Base-by-base conservation (phyloP, 2,113 vertebrate genomes). In the Erythrocebus patas region DNA sequence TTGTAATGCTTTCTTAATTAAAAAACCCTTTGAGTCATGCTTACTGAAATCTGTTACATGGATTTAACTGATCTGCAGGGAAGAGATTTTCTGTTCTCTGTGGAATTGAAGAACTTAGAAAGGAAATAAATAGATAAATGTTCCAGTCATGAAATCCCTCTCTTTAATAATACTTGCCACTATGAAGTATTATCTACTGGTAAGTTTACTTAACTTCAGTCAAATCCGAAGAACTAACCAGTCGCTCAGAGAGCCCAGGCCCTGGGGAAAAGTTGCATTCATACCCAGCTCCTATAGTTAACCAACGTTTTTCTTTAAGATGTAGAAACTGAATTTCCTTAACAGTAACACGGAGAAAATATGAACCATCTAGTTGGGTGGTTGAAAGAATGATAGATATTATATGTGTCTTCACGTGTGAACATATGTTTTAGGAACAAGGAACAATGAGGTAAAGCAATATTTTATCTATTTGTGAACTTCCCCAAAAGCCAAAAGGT, bases 61-160 rank as follows among this genome's bases (percentile, higher is more conserved):
- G 90, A 43, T 97, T 92, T 87, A 89, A 68, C 78, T n/a, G 48
- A 81, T 32, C 38, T n/a, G 12, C 70, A 50, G 50, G 59, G 32
- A 76, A 93, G 73, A 92, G 89, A 43, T 93, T 87, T 95, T 55
- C 27, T 93, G 87, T 80, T 96, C 93, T 80, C 92, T 38, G 14
- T 8, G 48, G 82, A 80, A 57, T 55, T 64, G 89, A 95, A 90
- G 55, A 96, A 86, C 52, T 86, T 57, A 78, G 79, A 91, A 87
- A 95, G 89, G 86, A 97, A 96, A 97, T 38, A 2, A 97, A 73
- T 5, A 75, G 86, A 87, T 88, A 93, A 84, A 80, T 27, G 7
- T 90, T 84, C 81, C 84, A 85, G 87, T 66, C 91, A 55, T 38
- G 52, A 83, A 27, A 40, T 94, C 66, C 30, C 25, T 61, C 61